Evolutionary conservation across 2,797 vertebrate species (phyloP), one percentile per base, ranked within the genome.

Genomic region (Cuniculus paca): DNA sequence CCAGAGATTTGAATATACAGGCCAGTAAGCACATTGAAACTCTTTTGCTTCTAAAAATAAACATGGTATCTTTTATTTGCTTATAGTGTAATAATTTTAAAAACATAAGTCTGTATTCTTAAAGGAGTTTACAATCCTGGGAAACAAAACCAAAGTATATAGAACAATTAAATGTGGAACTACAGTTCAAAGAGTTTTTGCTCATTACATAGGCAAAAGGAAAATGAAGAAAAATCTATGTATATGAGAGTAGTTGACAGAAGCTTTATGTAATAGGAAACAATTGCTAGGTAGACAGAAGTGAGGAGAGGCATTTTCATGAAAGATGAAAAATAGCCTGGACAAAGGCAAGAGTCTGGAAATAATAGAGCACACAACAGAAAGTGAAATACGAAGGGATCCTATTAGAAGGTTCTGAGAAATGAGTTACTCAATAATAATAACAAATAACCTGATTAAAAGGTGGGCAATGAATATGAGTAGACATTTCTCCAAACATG

Each of bases 31-130:
- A 93, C 6, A 80, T 0, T 78, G 70, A 78, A 60, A 56, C 9
- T 88, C 42, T 54, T 96, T 81, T 28, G 19, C 5, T 61, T 97
- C 45, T 78, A 81, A 89, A 93, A 95, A 94, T 95, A 95, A 90
- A 65, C 12, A 48, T 39, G 11, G 9, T 50, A 56, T 80, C 28
- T 81, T 96, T 84, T 36, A 68, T 90, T 91, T 91, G 22, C n/a
- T 50, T 42, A 28, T 74, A 6, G 42, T 58, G 0, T 52, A 84
- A 63, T 77, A 79, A 63, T 78, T 78, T 83, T 83, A 31, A 83
- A 88, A 92, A 52, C 20, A 17, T 5, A 82, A 52, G 8, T 28
- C n/a, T 28, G 79, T 10, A 63, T 78, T 86, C n/a, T 65, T 90
- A 65, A 95, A 96, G 54, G 56, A 70, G 14, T 50, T 97, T 42